Evolutionary conservation across 35 echinoderm and acorn worm genomes (phyloP).

Genomic region (Stichopus chloronotus): DNA sequence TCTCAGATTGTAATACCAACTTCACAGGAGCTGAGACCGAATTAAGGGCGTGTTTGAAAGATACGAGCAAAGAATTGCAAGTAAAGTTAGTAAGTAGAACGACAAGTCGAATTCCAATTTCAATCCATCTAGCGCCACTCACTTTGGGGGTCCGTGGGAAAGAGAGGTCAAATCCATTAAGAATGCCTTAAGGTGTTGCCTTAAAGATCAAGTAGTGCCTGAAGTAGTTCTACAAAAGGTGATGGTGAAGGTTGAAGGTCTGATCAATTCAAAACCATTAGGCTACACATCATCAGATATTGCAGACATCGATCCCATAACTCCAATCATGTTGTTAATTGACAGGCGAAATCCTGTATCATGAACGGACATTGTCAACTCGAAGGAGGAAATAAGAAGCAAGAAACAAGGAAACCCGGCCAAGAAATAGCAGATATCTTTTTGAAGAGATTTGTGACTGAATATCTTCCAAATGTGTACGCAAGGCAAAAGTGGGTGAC

Average conservation of each 20-base stretch:
- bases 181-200: constrained; percentile 9
- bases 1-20: constrained; percentile 39
- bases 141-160: constrained; percentile 41
- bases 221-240: constrained; percentile 59
- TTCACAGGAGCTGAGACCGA: constrained; percentile 42
- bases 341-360: constrained; percentile 44
- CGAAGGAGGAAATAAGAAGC: neutral
- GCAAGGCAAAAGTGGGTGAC: constrained; percentile 53
- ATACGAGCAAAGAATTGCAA: constrained; percentile 14
- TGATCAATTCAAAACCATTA: constrained; percentile 63
- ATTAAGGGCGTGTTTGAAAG: neutral
- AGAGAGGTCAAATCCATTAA: constrained; percentile 31
- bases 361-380: constrained; percentile 15
- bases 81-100: constrained; percentile 27
- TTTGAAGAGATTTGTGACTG: constrained; percentile 36
- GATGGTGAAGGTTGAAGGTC: constrained; percentile 20
- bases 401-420: neutral
- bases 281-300: constrained; percentile 58
- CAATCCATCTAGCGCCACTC: constrained; percentile 32
- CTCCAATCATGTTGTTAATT: constrained; percentile 59
- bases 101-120: constrained; percentile 49
- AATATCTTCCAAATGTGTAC: constrained; percentile 54
- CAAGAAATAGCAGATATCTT: constrained; percentile 8
- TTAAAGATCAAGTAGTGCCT: neutral
- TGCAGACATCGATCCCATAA: constrained; percentile 58